phyloP scores from a whole-genome alignment of 37 sponge, comb jelly and placozoan genomes.

The Geodia barretti region DNA sequence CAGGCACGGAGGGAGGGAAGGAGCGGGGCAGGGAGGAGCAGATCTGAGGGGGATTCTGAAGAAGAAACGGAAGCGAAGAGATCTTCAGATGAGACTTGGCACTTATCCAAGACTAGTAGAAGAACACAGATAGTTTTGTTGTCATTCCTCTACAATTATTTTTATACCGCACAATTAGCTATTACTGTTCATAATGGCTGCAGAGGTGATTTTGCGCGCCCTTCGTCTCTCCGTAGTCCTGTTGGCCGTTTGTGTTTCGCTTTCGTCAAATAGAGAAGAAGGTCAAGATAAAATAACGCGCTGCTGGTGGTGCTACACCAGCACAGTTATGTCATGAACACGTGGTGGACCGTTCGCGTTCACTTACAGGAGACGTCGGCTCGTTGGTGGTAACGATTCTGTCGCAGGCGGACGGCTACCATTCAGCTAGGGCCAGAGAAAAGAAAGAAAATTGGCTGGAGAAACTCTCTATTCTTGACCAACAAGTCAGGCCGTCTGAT shows the following conservation, averaged over 20 bases:
- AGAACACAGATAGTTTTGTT: neutral
- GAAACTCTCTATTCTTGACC: no score
- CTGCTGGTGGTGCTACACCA: no score
- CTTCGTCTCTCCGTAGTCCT: no score
- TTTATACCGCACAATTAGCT: neutral
- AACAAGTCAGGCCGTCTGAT: no score
- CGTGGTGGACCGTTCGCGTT: no score
- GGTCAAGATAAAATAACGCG: no score
- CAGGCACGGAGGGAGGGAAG: neutral
- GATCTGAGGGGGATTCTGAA: neutral
- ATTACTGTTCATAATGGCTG: neutral
- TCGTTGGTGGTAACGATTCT: conserved; percentile 9
- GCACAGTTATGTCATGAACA: no score
- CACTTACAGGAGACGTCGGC: neutral
- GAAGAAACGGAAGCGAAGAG: conserved; percentile 15
- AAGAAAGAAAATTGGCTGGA: conserved; percentile 1
- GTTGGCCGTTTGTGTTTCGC: no score
- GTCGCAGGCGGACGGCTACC: neutral
- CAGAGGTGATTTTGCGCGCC: neutral
- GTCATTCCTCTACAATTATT: neutral
- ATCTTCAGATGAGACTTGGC: conserved; percentile 1
- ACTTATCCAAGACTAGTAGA: neutral
- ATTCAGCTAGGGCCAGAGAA: neutral
- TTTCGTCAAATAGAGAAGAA: no score
- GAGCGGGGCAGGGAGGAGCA: neutral